Evolutionary conservation across 2,888 invertebrate genomes (phyloP).

Genomic region (Drosophila robusta): DNA sequence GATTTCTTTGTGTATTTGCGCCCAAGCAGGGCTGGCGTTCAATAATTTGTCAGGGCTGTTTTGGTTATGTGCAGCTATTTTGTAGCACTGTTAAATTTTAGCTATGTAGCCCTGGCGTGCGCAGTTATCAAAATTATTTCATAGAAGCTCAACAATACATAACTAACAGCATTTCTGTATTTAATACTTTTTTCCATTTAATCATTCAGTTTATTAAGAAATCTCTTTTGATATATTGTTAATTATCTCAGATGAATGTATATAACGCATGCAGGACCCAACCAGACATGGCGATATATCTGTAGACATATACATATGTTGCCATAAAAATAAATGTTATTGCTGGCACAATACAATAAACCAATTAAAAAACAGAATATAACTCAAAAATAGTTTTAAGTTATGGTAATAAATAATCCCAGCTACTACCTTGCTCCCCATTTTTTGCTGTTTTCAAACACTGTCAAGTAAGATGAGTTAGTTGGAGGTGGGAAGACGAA

Average conservation of each 20-base stretch:
- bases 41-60: conserved; percentile 11
- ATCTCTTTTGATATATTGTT: neutral
- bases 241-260: neutral
- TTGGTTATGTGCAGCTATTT: neutral
- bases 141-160: neutral
- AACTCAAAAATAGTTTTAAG: too few species aligned
- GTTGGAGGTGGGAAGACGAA: neutral
- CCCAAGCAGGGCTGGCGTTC: conserved; percentile 42
- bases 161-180: too few species aligned
- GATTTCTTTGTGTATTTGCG: conserved; percentile 52
- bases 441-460: conserved; percentile 15
- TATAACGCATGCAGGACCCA: neutral
- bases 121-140: neutral
- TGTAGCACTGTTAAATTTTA: neutral
- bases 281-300: too few species aligned
- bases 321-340: too few species aligned
- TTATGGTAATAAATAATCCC: too few species aligned
- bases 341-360: too few species aligned
- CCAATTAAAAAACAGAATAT: too few species aligned
- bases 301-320: too few species aligned
- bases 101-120: conserved; percentile 1
- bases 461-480: conserved; percentile 4
- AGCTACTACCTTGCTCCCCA: conserved; percentile 13
- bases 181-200: too few species aligned
- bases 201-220: neutral